A percentile compares a stretch with the other conserved stretches of the same genome.
Evolutionary conservation across 2,888 invertebrate genomes (phyloP).

Genomic region (Deroplatys truncata): DNA sequence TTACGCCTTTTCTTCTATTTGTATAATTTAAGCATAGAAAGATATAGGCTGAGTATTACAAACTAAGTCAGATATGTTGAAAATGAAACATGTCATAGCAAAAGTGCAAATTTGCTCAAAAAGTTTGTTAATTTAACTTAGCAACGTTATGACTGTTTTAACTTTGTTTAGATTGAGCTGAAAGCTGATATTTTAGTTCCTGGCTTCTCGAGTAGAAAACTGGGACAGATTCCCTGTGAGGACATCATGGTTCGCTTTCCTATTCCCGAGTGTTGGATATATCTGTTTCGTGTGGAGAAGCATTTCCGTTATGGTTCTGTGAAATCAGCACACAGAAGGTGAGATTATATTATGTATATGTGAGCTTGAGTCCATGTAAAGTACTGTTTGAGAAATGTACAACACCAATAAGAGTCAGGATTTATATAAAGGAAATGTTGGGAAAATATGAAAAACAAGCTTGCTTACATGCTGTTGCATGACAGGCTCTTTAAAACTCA

Average conservation of each 20-base stretch:
- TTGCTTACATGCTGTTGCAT: no score
- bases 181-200: conserved; percentile 94
- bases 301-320: conserved; percentile 97
- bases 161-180: conserved; percentile 72
- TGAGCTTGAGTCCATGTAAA: background rate
- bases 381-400: background rate
- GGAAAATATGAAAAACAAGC: no score
- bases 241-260: conserved; percentile 95
- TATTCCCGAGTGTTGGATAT: conserved; percentile 99
- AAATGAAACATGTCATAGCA: no score
- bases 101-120: no score
- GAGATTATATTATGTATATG: conserved; percentile 17
- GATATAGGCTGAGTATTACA: no score
- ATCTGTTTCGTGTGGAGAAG: conserved; percentile 96
- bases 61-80: no score
- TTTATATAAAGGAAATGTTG: no score
- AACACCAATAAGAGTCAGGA: no score
- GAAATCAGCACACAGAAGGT: conserved; percentile 80
- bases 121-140: background rate
- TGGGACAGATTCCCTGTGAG: conserved; percentile 95
- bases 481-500: no score
- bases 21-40: no score
- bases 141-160: background rate
- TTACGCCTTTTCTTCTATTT: no score
- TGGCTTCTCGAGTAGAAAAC: conserved; percentile 91